Evolutionary conservation across 2,113 vertebrate genomes (phyloP).

Genomic region (Neogobius melanostomus): DNA sequence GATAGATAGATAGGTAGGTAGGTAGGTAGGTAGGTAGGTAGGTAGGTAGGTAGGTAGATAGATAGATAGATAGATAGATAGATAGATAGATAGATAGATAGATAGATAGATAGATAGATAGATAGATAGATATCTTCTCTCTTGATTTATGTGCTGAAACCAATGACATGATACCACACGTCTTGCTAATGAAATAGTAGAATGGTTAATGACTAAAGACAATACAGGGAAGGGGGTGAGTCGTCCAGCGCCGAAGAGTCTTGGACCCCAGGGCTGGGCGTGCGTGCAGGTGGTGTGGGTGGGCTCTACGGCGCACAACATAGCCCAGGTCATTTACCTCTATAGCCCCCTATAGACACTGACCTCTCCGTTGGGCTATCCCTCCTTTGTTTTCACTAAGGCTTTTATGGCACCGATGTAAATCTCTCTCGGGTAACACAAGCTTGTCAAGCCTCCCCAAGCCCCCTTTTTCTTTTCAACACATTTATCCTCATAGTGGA

Average conservation of each 20-base stretch:
- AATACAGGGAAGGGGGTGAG: slow-evolving; percentile 17
- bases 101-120: too few relatives aligned
- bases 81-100: too few relatives aligned
- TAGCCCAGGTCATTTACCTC: slow-evolving; percentile 61
- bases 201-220: slow-evolving; percentile 43
- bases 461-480: slow-evolving; percentile 58
- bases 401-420: slow-evolving; percentile 69
- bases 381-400: slow-evolving; percentile 66
- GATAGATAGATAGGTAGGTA: too few relatives aligned
- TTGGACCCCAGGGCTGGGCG: slow-evolving; percentile 60
- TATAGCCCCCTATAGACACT: slow-evolving; percentile 38
- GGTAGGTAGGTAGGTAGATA: too few relatives aligned
- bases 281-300: slow-evolving; percentile 62
- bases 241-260: slow-evolving; percentile 47
- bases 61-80: too few relatives aligned
- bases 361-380: slow-evolving; percentile 51
- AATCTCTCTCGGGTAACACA: slow-evolving; percentile 72
- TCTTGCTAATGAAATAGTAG: slow-evolving; percentile 60
- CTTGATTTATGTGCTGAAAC: slow-evolving; percentile 70
- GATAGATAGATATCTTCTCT: slow-evolving; percentile 41
- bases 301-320: slow-evolving; percentile 46
- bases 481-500: slow-evolving; percentile 66
- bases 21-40: too few relatives aligned
- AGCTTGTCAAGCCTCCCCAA: slow-evolving; percentile 58
- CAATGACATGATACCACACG: slow-evolving; percentile 54